Evolutionary conservation across 2,797 vertebrate species (phyloP), one percentile per base, ranked within the genome.

Genomic region (Tapirus indicus): DNA sequence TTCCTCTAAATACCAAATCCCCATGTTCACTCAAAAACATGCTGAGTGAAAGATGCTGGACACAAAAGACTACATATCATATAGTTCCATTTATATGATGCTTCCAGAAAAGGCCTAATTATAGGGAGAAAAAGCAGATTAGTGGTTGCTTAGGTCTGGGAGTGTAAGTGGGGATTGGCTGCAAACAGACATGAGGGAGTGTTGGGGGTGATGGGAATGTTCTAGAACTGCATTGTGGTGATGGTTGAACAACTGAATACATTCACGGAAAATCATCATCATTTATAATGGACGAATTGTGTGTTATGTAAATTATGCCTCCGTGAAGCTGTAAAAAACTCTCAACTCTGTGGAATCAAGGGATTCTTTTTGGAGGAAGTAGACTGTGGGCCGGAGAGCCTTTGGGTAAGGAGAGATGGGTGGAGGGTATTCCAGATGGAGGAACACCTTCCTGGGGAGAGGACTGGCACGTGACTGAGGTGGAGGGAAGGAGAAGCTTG

Each of bases 101-200:
- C 95, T 88, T 91, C 90, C 85, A 79, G 90, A 93, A 89, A 93
- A 86, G 68, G 74, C 64, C 83, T 96, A n/a, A 79, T 88, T 93
- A 84, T 69, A 84, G 62, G 49, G 69, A 66, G 21, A 38, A 80
- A 38, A 92, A 79, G 88, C 71, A 75, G 78, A 90, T 52, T 38
- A 74, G 17, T 47, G 92, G n/a, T 72, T 80, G 86, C 71, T n/a
- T 16, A 23, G 74, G 54, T 66, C 68, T 72, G 86, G 25, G 38
- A 35, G 29, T 21, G 18, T 27, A 71, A 49, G 66, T 8, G 16
- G 18, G 60, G 35, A 64, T 27, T 47, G 56, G 68, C 88, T 56
- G 44, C 60, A 49, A 21, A 64, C 41, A 88, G 83, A 47, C 14
- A n/a, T 5, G 74, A 54, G 62, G 60, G 91, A 47, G 38, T 12